phyloP scores from a whole-genome alignment of 2,888 invertebrate genomes.

The Campoletis raptor region DNA sequence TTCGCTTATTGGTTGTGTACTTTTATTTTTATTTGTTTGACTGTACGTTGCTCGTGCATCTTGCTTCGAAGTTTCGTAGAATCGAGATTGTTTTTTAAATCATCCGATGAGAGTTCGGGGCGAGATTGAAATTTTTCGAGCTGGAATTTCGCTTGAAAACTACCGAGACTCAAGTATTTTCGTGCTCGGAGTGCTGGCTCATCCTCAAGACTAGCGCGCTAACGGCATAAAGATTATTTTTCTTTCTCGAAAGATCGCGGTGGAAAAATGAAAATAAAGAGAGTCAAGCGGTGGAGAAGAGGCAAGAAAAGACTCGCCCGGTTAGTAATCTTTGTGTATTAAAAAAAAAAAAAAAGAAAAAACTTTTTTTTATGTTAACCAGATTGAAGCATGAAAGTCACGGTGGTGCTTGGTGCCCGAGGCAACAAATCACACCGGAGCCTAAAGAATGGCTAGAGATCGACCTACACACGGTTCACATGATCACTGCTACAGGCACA shows the following conservation, averaged over 20 bases:
- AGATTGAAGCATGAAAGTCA: slow-evolving; percentile 93
- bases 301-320: neutral
- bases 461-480: slow-evolving; percentile 91
- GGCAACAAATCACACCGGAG: slow-evolving; percentile 91
- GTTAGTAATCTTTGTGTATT: slow-evolving; percentile 22
- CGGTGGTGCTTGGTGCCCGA: slow-evolving; percentile 98
- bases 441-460: slow-evolving; percentile 92
- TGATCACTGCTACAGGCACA: slow-evolving; percentile 92
- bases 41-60: neutral
- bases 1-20: neutral
- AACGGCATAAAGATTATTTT: slow-evolving; percentile 60
- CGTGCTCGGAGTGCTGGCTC: slow-evolving; percentile 53
- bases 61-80: slow-evolving; percentile 29
- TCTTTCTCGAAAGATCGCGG: slow-evolving; percentile 58
- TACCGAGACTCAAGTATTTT: slow-evolving; percentile 53
- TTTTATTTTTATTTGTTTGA: neutral
- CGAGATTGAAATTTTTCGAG: slow-evolving; percentile 46
- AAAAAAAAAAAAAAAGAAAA: slow-evolving; percentile 40
- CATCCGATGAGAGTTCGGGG: neutral
- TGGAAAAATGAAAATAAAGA: slow-evolving; percentile 68
- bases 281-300: neutral
- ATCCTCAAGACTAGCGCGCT: slow-evolving; percentile 29
- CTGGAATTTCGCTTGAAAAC: slow-evolving; percentile 32
- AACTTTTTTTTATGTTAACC: slow-evolving; percentile 77
- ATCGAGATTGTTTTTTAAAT: slow-evolving; percentile 40